Evolutionary conservation across 2,888 invertebrate genomes (phyloP).

Genomic region (Tromatobia lineatoria): DNA sequence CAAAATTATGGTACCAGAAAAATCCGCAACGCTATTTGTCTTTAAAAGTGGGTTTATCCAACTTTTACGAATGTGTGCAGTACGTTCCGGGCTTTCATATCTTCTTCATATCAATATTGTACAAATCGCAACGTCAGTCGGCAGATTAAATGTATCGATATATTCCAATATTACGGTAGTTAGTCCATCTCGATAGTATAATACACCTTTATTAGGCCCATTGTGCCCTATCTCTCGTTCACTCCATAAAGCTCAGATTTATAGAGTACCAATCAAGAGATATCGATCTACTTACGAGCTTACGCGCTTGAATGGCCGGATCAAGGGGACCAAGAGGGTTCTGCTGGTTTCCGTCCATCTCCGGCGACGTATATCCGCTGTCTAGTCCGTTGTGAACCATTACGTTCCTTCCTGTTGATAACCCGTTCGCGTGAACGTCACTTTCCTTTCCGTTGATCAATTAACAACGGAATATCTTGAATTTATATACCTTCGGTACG

Average conservation of each 20-base stretch:
- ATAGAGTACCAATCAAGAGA: conserved; percentile 51
- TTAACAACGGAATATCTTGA: conserved; percentile 25
- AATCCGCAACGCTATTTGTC: background rate
- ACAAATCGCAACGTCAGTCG: background rate
- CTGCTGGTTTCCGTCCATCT: conserved; percentile 44
- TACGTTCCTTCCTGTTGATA: conserved; percentile 8
- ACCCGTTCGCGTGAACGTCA: conserved; percentile 1
- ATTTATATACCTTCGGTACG: conserved; percentile 3
- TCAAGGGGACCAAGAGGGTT: conserved; percentile 42
- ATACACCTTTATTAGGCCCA: background rate
- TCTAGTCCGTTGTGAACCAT: conserved; percentile 58
- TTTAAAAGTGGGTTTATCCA: conserved; percentile 11
- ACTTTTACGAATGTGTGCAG: conserved; percentile 29
- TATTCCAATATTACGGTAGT: background rate
- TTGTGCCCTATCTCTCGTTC: conserved; percentile 1
- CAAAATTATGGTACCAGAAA: conserved; percentile 19
- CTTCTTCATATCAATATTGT: background rate
- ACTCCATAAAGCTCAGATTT: conserved; percentile 42
- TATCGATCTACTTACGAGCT: conserved; percentile 66
- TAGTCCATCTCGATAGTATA: background rate
- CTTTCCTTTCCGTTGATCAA: conserved; percentile 24
- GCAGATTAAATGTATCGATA: background rate
- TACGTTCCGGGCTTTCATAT: conserved; percentile 10
- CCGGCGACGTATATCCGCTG: conserved; percentile 34
- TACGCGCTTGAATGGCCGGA: conserved; percentile 61